phyloP scores from a whole-genome alignment of 2,888 invertebrate genomes.

The Xylota segnis region DNA sequence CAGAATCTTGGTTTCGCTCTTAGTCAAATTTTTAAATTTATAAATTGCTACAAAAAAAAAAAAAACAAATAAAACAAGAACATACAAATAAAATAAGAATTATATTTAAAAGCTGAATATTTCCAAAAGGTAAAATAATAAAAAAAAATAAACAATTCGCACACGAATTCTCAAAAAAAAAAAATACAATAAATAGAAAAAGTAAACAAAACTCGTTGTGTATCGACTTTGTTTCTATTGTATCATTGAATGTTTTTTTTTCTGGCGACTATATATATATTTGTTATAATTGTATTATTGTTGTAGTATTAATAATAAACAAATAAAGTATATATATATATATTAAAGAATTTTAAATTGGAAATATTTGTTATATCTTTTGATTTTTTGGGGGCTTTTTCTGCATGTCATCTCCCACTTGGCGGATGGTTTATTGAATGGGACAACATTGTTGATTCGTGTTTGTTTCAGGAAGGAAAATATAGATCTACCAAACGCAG shows the following conservation, averaged over 20 bases:
- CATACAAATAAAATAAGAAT: slow-evolving; percentile 15
- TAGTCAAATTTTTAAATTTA: slow-evolving; percentile 68
- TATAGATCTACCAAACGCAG: background rate
- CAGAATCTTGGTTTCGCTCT: slow-evolving; percentile 68
- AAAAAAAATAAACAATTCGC: slow-evolving; percentile 33
- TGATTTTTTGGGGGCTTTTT: background rate
- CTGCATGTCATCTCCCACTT: too few relatives aligned
- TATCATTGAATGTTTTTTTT: slow-evolving; percentile 50
- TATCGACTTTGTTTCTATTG: slow-evolving; percentile 39
- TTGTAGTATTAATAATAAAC: slow-evolving; percentile 66
- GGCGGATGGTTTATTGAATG: background rate
- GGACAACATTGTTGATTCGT: background rate
- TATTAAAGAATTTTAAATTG: slow-evolving; percentile 17
- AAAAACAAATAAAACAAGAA: slow-evolving; percentile 6
- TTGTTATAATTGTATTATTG: slow-evolving; percentile 63
- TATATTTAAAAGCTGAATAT: slow-evolving; percentile 40
- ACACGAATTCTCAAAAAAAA: slow-evolving; percentile 45
- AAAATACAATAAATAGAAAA: slow-evolving; percentile 36
- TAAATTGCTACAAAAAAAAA: slow-evolving; percentile 79
- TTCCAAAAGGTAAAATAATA: slow-evolving; percentile 43
- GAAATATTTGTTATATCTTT: background rate
- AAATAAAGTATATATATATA: slow-evolving; percentile 45
- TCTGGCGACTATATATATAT: slow-evolving; percentile 51
- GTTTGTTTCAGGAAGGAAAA: slow-evolving; percentile 11
- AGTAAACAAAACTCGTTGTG: slow-evolving; percentile 46